These are phyloP conservation scores for Xiphophorus maculatus DNA, from an alignment of 2,113 vertebrate species.

Conservation along the genomic window DNA sequence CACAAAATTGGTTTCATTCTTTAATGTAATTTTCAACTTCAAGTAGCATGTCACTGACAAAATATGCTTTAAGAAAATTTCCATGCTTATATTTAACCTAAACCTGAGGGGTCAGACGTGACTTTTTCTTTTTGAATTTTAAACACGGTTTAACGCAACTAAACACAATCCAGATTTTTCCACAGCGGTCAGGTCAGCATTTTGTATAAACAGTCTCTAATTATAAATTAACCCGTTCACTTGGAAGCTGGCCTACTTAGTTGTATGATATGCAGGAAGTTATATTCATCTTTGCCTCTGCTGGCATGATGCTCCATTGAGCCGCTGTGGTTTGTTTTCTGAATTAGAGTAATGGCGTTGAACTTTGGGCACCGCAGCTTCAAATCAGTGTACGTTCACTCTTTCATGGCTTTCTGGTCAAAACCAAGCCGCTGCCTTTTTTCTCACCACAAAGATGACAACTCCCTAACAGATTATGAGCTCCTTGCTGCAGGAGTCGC, in stretches of 20 bases:
- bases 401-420: slow-evolving; percentile 55
- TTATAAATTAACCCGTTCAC: slow-evolving; percentile 48
- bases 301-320: slow-evolving; percentile 26
- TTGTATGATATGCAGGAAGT: slow-evolving; percentile 2
- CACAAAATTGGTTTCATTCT: slow-evolving; percentile 1
- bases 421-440: slow-evolving; percentile 53
- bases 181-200: slow-evolving; percentile 10
- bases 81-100: slow-evolving; percentile 17
- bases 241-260: slow-evolving; percentile 46
- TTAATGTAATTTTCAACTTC: background rate
- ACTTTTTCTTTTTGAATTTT: slow-evolving; percentile 30
- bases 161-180: slow-evolving; percentile 60
- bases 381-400: slow-evolving; percentile 53
- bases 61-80: background rate
- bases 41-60: background rate
- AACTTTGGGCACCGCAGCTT: slow-evolving; percentile 47
- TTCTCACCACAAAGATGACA: slow-evolving; percentile 69
- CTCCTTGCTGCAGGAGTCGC: slow-evolving; percentile 71
- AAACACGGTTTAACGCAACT: slow-evolving; percentile 25
- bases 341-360: slow-evolving; percentile 43
- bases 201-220: slow-evolving; percentile 25
- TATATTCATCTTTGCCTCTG: slow-evolving; percentile 36
- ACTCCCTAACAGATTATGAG: slow-evolving; percentile 76
- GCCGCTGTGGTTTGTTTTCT: slow-evolving; percentile 55
- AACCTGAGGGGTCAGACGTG: slow-evolving; percentile 16